Evolutionary conservation across 2,797 vertebrate genomes (phyloP), one percentile per base, ranked within the genome.

Genomic region (Chaunax sp.): DNA sequence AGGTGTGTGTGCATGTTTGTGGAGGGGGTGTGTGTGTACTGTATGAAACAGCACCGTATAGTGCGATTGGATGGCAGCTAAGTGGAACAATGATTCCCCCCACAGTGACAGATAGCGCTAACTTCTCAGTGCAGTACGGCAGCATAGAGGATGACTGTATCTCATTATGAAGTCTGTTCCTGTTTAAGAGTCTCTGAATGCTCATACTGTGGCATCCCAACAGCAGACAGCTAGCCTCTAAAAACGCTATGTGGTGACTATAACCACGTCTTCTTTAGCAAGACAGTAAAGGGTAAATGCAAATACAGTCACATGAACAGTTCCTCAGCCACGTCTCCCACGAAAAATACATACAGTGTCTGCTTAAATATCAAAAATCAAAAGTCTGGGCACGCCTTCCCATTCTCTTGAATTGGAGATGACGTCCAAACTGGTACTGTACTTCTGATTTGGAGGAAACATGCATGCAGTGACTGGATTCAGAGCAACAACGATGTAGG

Each of bases 21-120:
- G 18, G 12, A 26, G 6, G 25, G 20, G 16, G 44, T 40, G 55
- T 44, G 65, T 56, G 51, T 70, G 64, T 54, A 50, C 50, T 46
- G 47, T 43, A 45, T 45, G 45, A 45, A 57, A 38, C 38, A 44
- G 38, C 64, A 68, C 58, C 51, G 52, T 75, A 51, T 55, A 56
- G 66, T 66, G 65, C 33, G 68, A 55, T 50, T 71, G 56, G 69
- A 63, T 55, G 71, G 64, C 45, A 66, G 58, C 64, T 74, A 63
- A 81, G 80, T 61, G 76, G 74, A 81, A 75, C 75, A 72, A 70
- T 69, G 71, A 70, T 64, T 62, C 59, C 46, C 68, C 53, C 64
- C 56, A 13, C 53, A 25, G 52, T 71, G 59, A 69, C 47, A 62
- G 64, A 72, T 33, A 62, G 76, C 16, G 46, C 44, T 38, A 52